Evolutionary conservation across 2,113 vertebrate species (phyloP).

Genomic region (Psammodynastes pulverulentus): DNA sequence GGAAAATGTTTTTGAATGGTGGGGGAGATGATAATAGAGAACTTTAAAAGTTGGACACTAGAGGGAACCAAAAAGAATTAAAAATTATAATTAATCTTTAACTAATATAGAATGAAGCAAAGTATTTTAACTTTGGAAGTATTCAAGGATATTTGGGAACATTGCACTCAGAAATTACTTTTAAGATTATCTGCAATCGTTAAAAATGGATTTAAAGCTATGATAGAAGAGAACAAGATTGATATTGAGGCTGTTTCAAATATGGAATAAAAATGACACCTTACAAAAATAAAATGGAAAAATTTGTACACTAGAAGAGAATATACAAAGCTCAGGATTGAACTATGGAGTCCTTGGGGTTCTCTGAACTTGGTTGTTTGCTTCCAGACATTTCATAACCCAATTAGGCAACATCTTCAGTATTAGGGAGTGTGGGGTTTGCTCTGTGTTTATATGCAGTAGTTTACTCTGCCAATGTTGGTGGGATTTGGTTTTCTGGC

Average conservation of each 20-base stretch:
- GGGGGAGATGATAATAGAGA: background rate
- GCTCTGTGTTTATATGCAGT: background rate
- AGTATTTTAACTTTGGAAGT: background rate
- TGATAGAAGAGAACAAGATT: background rate
- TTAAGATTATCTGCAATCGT: background rate
- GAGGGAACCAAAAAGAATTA: background rate
- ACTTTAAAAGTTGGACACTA: background rate
- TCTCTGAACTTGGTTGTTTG: background rate
- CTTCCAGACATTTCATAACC: background rate
- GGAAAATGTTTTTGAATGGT: background rate
- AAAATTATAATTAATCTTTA: background rate
- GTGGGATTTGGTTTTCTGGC: background rate
- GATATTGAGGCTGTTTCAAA: background rate
- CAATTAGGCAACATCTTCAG: background rate
- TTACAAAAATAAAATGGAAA: background rate
- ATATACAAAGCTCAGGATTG: background rate
- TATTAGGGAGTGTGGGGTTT: background rate
- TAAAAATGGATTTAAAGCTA: background rate
- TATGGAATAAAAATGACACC: background rate
- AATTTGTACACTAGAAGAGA: background rate
- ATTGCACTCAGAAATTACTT: background rate
- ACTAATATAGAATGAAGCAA: background rate
- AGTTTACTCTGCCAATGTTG: background rate
- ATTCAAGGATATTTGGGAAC: background rate
- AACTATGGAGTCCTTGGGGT: background rate